Evolutionary conservation across 1,140 invertebrate genomes (phyloP).

Genomic region (Drosophila saltans): DNA sequence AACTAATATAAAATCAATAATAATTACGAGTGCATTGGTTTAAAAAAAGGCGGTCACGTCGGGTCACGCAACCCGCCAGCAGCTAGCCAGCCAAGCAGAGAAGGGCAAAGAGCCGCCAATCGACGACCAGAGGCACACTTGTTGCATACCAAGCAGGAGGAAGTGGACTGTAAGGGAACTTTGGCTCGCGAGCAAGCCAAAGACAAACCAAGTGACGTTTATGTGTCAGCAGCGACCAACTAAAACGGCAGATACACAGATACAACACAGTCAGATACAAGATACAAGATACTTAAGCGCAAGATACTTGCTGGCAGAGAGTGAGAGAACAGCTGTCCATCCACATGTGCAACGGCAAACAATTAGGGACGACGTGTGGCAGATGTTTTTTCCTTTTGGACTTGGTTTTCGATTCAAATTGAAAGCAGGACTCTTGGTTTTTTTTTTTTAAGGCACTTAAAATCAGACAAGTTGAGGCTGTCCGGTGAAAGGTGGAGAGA

Average conservation of each 20-base stretch:
- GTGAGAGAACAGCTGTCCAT: slow-evolving; percentile 43
- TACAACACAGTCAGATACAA: slow-evolving; percentile 39
- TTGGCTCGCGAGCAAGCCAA: slow-evolving; percentile 64
- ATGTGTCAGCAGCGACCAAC: slow-evolving; percentile 29
- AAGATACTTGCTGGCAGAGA: slow-evolving; percentile 21
- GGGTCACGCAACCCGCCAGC: slow-evolving; percentile 47
- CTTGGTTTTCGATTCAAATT: slow-evolving; percentile 39
- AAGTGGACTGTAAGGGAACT: slow-evolving; percentile 38
- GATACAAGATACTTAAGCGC: slow-evolving; percentile 37
- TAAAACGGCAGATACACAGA: background rate
- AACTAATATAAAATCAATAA: slow-evolving; percentile 79
- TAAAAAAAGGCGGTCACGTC: slow-evolving; percentile 46
- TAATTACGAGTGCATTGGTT: slow-evolving; percentile 67
- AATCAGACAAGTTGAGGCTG: slow-evolving; percentile 33
- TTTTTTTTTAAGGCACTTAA: slow-evolving; percentile 39
- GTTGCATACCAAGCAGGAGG: slow-evolving; percentile 73
- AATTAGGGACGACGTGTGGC: slow-evolving; percentile 76
- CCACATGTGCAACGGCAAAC: slow-evolving; percentile 71
- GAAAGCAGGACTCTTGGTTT: slow-evolving; percentile 52
- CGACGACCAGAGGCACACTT: slow-evolving; percentile 40
- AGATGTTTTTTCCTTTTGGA: slow-evolving; percentile 63
- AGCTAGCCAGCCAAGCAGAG: background rate
- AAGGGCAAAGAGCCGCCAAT: slow-evolving; percentile 18
- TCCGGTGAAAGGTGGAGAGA: background rate
- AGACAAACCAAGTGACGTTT: slow-evolving; percentile 24